Conservation (phyloP, 2,888 invertebrate species). For the Trichopria drosophilae region DNA sequence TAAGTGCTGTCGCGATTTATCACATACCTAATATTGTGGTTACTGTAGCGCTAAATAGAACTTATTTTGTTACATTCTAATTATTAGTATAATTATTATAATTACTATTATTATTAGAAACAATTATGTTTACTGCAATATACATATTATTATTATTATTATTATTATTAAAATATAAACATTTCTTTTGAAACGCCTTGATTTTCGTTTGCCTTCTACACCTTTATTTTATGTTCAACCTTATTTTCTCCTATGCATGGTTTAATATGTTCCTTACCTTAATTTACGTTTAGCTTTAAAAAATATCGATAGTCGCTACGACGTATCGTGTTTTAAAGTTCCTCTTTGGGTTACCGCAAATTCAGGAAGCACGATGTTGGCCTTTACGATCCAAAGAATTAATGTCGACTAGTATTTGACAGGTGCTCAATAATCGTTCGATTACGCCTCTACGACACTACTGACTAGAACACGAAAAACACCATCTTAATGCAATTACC, state of each 20-base stretch:
- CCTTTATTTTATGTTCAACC: constrained; percentile 26
- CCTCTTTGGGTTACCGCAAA: too few relatives aligned
- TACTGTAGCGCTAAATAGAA: constrained; percentile 45
- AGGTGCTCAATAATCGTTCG: too few relatives aligned
- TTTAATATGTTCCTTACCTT: background rate
- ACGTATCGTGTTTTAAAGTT: too few relatives aligned
- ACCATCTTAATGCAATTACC: too few relatives aligned
- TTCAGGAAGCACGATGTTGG: too few relatives aligned
- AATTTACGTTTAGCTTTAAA: too few relatives aligned
- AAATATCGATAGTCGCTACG: too few relatives aligned
- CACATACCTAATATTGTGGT: constrained; percentile 34
- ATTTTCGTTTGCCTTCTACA: constrained; percentile 28
- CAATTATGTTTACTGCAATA: constrained; percentile 49
- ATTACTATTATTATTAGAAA: constrained; percentile 40
- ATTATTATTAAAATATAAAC: constrained; percentile 52
- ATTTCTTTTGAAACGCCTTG: constrained; percentile 50
- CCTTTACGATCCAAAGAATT: too few relatives aligned
- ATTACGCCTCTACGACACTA: too few relatives aligned
- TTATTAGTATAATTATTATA: constrained; percentile 39
- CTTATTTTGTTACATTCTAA: constrained; percentile 51
- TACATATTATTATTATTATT: constrained; percentile 33
- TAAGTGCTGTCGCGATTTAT: constrained; percentile 21
- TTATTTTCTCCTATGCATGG: background rate
- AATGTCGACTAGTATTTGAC: too few relatives aligned
- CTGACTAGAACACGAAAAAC: too few relatives aligned